Conservation (phyloP, 2,888 invertebrate genomes). For the Leptinotarsa peninsularis region DNA sequence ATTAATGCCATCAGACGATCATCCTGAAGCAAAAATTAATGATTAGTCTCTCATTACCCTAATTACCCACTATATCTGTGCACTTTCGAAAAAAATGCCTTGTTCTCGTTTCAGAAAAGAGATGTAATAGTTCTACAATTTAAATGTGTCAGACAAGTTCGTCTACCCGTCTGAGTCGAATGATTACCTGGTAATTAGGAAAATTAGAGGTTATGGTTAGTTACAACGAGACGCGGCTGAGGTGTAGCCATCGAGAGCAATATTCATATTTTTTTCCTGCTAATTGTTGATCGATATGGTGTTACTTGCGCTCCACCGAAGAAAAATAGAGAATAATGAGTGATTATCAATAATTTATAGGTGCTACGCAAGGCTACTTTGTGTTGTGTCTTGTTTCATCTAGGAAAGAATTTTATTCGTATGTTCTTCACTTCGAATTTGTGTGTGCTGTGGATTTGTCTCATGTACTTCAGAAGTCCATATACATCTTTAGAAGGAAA, state of each 20-base stretch:
- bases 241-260: neutral
- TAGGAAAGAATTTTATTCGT: neutral
- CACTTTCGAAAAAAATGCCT: neutral
- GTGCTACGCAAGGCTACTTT: neutral
- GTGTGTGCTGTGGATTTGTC: neutral
- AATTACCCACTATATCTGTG: slow-evolving; percentile 3
- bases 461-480: too few relatives aligned
- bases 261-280: slow-evolving; percentile 17
- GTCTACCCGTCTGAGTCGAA: neutral
- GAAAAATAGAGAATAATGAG: neutral
- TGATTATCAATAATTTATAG: neutral
- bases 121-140: slow-evolving; percentile 3
- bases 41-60: slow-evolving; percentile 9
- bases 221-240: neutral
- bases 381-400: neutral
- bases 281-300: slow-evolving; percentile 16
- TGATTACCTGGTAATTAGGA: slow-evolving; percentile 24
- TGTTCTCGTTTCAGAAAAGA: slow-evolving; percentile 3
- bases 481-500: too few relatives aligned
- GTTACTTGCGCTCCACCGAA: neutral
- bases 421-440: neutral
- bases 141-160: slow-evolving; percentile 21
- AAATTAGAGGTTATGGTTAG: slow-evolving; percentile 23
- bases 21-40: neutral
- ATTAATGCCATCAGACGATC: neutral